Evolutionary conservation across 2,888 invertebrate species (phyloP), one percentile per base, ranked within the genome.

Genomic region (Amphipoea lucens): DNA sequence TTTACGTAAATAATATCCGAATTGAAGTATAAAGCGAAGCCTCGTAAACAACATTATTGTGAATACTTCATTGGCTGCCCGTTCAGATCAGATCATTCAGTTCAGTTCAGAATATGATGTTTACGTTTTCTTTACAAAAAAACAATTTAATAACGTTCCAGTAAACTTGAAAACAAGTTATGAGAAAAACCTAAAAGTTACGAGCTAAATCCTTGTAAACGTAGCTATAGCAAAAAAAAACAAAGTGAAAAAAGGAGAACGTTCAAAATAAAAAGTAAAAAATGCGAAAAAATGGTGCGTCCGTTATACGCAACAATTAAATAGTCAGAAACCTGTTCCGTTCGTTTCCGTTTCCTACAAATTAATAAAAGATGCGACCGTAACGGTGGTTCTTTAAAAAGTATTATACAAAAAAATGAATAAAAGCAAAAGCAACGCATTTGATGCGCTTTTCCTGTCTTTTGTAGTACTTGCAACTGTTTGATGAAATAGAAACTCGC

Each of bases 321-420:
- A 88, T 74, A 62, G 83, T 88, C 82, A 84, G 65, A 90, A 90
- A 91, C 91, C 92, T 92, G 94, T 90, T 90, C 83, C 36, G 23
- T 45, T 36, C 81, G 85, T 91, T 94, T 96, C 96, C 96, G 95
- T 87, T 94, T 93, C 94, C 93, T 91, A 70, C 78, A 85, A 92
- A 92, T 92, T 90, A 92, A 90, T 90, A 92, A 92, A 93, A 90
- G 82, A 83, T 76, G 71, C 48, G 40, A 76, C 81, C 84, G 79
- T 92, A 91, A 92, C 93, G 91, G 91, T 85, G 85, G 67, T 86
- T 84, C 74, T 79, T 81, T 77, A 81, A 84, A 89, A 87, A 81
- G 40, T 66, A n/a, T 79, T 83, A 88, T 88, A 88, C 29, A 85
- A 84, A 57, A 72, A 65, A 74, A 42, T 2, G 29, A 87, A 3